A percentile compares a stretch with the other conserved stretches of the same genome.
Conservation (phyloP, 2,888 invertebrate species). For the Eustalomyia histrio region DNA sequence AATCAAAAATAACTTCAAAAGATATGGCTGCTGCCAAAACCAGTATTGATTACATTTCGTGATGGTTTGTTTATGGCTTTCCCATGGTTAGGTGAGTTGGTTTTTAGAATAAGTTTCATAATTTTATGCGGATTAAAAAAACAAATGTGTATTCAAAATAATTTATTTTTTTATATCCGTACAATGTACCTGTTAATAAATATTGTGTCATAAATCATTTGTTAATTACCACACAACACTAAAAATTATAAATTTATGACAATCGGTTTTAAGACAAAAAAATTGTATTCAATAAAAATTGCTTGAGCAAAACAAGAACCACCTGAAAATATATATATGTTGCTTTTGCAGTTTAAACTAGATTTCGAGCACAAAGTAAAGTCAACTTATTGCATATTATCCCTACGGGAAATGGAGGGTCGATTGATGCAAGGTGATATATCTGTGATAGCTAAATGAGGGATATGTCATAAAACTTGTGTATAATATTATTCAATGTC, state of each 20-base stretch:
- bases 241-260: slow-evolving; percentile 41
- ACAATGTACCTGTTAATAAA: slow-evolving; percentile 32
- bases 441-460: no score
- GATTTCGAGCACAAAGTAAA: no score
- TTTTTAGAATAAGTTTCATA: not conserved
- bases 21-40: slow-evolving; percentile 15
- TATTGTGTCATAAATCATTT: slow-evolving; percentile 46
- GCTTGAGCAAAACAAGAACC: not conserved
- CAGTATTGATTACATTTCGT: not conserved
- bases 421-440: no score
- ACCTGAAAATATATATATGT: no score
- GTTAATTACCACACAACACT: slow-evolving; percentile 32
- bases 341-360: no score
- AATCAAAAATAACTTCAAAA: not conserved
- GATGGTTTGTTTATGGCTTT: no score
- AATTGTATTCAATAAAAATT: not conserved
- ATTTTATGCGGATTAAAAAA: not conserved
- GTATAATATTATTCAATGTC: no score
- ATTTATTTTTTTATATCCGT: not conserved
- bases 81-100: no score
- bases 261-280: slow-evolving; percentile 3
- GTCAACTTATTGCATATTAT: no score
- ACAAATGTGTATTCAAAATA: not conserved
- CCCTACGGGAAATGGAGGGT: no score
- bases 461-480: no score